Evolutionary conservation across 2,113 vertebrate species (phyloP).

Genomic region (Crotalus tigris): DNA sequence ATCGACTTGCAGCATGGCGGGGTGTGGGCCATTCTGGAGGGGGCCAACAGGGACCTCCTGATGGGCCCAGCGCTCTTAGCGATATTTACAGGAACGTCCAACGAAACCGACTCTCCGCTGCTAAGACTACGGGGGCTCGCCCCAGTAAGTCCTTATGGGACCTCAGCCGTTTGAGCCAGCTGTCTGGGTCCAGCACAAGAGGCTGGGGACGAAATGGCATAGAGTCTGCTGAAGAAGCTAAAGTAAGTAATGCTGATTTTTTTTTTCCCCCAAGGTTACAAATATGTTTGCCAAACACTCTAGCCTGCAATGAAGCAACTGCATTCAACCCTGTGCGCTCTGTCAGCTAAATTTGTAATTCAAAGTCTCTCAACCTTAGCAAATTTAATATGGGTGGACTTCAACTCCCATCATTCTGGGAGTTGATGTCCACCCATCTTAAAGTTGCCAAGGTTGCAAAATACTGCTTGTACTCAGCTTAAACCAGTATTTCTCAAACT

Average conservation of each 20-base stretch:
- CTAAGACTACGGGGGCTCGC: slow-evolving; percentile 19
- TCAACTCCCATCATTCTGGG: too few relatives aligned
- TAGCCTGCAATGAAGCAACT: not conserved
- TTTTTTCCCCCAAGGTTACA: not conserved
- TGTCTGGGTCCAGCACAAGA: slow-evolving; percentile 30
- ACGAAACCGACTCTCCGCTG: slow-evolving; percentile 3
- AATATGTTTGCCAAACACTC: not conserved
- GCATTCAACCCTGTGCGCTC: not conserved
- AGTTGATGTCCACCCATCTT: too few relatives aligned
- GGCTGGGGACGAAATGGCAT: slow-evolving; percentile 21
- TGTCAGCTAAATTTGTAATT: not conserved
- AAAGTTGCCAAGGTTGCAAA: too few relatives aligned
- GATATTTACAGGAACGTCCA: slow-evolving; percentile 43
- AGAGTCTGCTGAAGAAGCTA: slow-evolving; percentile 30
- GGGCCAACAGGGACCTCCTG: not conserved
- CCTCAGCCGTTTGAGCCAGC: slow-evolving; percentile 37
- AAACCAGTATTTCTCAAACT: not conserved
- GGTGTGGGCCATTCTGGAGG: slow-evolving; percentile 9
- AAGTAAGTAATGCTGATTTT: slow-evolving; percentile 5
- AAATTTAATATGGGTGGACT: not conserved
- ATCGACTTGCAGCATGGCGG: slow-evolving; percentile 32
- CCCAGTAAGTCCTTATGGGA: slow-evolving; percentile 50
- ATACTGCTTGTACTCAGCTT: not conserved
- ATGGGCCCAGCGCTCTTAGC: slow-evolving; percentile 41
- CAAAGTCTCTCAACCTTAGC: not conserved